Evolutionary conservation across 2,888 invertebrate genomes (phyloP).

Genomic region (Chloromyia formosa): DNA sequence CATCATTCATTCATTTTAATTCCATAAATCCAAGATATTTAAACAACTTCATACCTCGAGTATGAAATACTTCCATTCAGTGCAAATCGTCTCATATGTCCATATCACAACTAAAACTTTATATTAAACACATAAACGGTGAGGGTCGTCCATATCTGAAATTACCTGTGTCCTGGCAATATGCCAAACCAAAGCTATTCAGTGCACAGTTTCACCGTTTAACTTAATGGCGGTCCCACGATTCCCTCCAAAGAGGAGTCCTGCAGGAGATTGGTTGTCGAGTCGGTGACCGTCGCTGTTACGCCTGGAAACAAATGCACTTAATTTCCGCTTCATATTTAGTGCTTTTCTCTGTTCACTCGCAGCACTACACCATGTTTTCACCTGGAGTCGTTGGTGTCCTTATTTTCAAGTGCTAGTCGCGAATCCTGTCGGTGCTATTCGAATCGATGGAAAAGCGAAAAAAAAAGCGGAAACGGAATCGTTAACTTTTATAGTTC

Average conservation of each 20-base stretch:
- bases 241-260: background rate
- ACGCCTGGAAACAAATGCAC: conserved; percentile 33
- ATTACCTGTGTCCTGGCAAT: conserved; percentile 11
- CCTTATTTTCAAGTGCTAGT: background rate
- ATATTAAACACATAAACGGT: conserved; percentile 16
- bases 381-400: conserved; percentile 7
- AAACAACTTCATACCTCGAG: too few relatives aligned
- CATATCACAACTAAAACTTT: conserved; percentile 2
- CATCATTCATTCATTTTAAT: too few relatives aligned
- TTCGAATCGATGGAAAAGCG: background rate
- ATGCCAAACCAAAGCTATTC: conserved; percentile 23
- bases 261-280: background rate
- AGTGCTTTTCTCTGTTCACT: background rate
- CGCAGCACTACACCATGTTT: background rate
- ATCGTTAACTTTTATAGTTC: conserved; percentile 20
- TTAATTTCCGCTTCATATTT: conserved; percentile 29
- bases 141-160: conserved; percentile 5
- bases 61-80: background rate
- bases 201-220: conserved; percentile 1
- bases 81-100: background rate
- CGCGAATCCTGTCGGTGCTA: conserved; percentile 8
- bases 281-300: conserved; percentile 12
- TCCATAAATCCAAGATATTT: too few relatives aligned
- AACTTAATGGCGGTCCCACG: conserved; percentile 27
- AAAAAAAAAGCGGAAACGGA: background rate